These are phyloP conservation scores for Tachina lurida DNA, from an alignment of 2,888 invertebrate species.

Conservation along the genomic window DNA sequence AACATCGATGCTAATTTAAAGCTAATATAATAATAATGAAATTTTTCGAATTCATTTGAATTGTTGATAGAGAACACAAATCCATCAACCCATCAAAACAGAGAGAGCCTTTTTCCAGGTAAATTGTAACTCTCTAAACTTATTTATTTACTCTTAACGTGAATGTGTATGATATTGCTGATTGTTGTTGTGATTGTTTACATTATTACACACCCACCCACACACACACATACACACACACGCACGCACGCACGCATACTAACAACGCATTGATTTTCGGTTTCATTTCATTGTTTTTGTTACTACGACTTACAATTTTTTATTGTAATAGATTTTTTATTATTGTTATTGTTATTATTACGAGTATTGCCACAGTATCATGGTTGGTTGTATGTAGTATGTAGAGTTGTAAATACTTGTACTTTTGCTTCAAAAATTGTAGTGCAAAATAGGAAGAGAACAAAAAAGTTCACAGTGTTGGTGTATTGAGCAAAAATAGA, in stretches of 20 bases:
- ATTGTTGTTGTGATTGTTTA: background rate
- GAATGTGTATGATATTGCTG: too few relatives aligned
- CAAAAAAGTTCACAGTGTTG: slow-evolving; percentile 23
- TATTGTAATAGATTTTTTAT: slow-evolving; percentile 48
- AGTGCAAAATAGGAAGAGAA: slow-evolving; percentile 12
- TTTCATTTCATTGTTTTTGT: slow-evolving; percentile 61
- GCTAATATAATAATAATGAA: too few relatives aligned
- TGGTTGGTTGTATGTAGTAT: background rate
- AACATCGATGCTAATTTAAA: too few relatives aligned
- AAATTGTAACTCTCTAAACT: too few relatives aligned
- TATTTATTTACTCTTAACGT: too few relatives aligned
- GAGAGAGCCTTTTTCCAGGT: too few relatives aligned
- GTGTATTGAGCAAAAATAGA: slow-evolving; percentile 16
- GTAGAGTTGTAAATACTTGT: background rate
- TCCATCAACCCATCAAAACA: too few relatives aligned
- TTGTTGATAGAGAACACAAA: too few relatives aligned
- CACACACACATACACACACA: background rate
- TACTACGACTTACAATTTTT: slow-evolving; percentile 7
- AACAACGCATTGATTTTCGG: slow-evolving; percentile 59
- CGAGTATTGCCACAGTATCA: background rate
- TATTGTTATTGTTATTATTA: slow-evolving; percentile 23
- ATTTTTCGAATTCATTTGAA: too few relatives aligned
- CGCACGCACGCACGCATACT: background rate
- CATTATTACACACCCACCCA: background rate
- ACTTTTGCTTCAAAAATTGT: background rate